Evolutionary conservation across 2,888 invertebrate genomes (phyloP).

Genomic region (Baccha elongata): DNA sequence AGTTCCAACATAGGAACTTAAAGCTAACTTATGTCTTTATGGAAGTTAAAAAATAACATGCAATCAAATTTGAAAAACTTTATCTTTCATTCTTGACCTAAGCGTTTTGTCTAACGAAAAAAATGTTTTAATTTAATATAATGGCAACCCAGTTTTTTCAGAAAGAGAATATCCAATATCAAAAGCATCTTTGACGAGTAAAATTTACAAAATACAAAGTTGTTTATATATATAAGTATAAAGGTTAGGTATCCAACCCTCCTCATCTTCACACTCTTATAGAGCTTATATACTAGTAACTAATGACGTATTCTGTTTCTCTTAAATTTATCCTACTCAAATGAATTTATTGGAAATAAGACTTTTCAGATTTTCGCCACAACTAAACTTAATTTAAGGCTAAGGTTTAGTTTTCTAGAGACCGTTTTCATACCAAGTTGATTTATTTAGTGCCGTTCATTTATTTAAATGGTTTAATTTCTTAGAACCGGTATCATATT

Average conservation of each 20-base stretch:
- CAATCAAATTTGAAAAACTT: too few relatives aligned
- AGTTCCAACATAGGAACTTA: too few relatives aligned
- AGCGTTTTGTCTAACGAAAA: too few relatives aligned
- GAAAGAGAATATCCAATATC: not conserved
- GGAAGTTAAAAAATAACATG: too few relatives aligned
- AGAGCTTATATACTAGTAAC: too few relatives aligned
- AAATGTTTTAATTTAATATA: too few relatives aligned
- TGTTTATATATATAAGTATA: not conserved
- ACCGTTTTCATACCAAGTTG: not conserved
- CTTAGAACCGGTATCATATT: not conserved
- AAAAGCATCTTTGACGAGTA: slow-evolving; percentile 14
- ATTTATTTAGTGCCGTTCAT: not conserved
- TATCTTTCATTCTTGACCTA: too few relatives aligned
- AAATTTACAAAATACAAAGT: not conserved
- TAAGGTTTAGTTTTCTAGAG: slow-evolving; percentile 14
- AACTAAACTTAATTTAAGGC: not conserved
- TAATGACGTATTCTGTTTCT: not conserved
- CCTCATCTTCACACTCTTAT: too few relatives aligned
- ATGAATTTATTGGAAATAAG: slow-evolving; percentile 20
- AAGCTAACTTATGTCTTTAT: too few relatives aligned
- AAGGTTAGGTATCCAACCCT: too few relatives aligned
- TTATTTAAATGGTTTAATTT: not conserved
- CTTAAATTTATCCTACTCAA: not conserved
- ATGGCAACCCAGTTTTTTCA: not conserved
- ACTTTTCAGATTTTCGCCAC: not conserved